Evolutionary conservation across 2,888 invertebrate species (phyloP).

Genomic region (Myathropa florea): DNA sequence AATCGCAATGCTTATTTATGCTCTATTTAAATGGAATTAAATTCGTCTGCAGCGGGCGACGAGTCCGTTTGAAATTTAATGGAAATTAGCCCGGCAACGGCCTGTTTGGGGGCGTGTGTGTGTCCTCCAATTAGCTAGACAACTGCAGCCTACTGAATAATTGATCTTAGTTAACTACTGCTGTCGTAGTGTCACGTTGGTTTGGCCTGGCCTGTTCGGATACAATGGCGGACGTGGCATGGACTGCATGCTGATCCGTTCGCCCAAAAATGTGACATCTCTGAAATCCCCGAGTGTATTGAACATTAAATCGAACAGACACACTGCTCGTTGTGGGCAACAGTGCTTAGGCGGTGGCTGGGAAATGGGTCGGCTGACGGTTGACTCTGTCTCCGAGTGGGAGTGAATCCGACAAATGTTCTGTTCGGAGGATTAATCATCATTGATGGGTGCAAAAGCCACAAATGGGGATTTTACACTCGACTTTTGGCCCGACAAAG

Average conservation of each 20-base stretch:
- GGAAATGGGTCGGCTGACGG: background rate
- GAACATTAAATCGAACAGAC: slow-evolving; percentile 50
- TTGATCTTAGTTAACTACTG: slow-evolving; percentile 68
- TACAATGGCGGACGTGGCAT: slow-evolving; percentile 34
- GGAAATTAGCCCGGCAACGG: slow-evolving; percentile 50
- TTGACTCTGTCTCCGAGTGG: background rate
- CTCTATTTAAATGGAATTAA: slow-evolving; percentile 64
- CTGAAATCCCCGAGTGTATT: background rate
- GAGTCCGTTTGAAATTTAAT: slow-evolving; percentile 50
- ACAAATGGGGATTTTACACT: slow-evolving; percentile 44
- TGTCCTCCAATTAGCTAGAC: slow-evolving; percentile 54
- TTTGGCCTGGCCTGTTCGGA: slow-evolving; percentile 25
- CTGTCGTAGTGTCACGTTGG: slow-evolving; percentile 55
- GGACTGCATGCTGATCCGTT: background rate
- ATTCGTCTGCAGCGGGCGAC: slow-evolving; percentile 35
- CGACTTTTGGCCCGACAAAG: slow-evolving; percentile 52
- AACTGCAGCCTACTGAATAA: slow-evolving; percentile 58
- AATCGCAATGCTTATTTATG: slow-evolving; percentile 66
- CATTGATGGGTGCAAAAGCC: slow-evolving; percentile 51
- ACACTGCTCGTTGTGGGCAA: background rate
- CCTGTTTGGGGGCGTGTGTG: slow-evolving; percentile 7
- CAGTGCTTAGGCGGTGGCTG: background rate
- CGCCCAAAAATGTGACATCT: slow-evolving; percentile 15
- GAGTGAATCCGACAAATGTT: slow-evolving; percentile 38
- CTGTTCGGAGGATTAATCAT: slow-evolving; percentile 45